A percentile compares a stretch with the other conserved stretches of the same genome.
Evolutionary conservation across 2,888 invertebrate species (phyloP).

Genomic region (Netelia virgata): DNA sequence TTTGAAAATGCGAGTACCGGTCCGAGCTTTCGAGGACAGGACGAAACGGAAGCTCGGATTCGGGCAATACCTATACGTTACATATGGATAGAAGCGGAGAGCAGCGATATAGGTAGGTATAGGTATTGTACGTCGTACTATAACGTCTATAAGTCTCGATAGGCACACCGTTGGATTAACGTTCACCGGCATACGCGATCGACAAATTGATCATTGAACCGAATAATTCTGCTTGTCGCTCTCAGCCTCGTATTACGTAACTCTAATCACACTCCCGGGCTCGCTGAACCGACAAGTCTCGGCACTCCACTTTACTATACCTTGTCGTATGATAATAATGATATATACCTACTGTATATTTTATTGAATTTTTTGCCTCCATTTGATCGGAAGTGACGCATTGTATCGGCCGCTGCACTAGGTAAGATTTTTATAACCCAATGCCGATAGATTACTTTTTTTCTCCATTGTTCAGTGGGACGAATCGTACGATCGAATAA

Average conservation of each 20-base stretch:
- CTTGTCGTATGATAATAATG: conserved; percentile 47
- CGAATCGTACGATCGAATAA: too few species aligned
- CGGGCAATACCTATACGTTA: too few species aligned
- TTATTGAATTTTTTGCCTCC: conserved; percentile 9
- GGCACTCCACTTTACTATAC: conserved; percentile 59
- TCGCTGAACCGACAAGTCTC: conserved; percentile 80
- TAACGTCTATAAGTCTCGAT: too few species aligned
- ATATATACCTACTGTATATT: conserved; percentile 52
- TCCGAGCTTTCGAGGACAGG: too few species aligned
- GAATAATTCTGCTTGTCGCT: conserved; percentile 78
- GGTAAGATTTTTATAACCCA: too few species aligned
- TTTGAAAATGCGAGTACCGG: too few species aligned
- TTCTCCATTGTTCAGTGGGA: too few species aligned
- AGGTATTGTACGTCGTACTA: background rate
- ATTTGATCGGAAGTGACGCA: conserved; percentile 34
- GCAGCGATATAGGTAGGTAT: background rate
- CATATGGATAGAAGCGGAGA: background rate
- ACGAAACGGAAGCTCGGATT: too few species aligned
- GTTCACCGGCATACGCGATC: conserved; percentile 61
- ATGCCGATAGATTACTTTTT: too few species aligned
- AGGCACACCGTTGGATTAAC: background rate
- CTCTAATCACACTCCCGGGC: conserved; percentile 72
- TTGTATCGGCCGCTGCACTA: background rate
- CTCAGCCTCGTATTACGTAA: conserved; percentile 75
- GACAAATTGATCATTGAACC: conserved; percentile 81